These are phyloP conservation scores for Mellilla xanthometata DNA, from an alignment of 2,888 invertebrate species.

Conservation along the genomic window DNA sequence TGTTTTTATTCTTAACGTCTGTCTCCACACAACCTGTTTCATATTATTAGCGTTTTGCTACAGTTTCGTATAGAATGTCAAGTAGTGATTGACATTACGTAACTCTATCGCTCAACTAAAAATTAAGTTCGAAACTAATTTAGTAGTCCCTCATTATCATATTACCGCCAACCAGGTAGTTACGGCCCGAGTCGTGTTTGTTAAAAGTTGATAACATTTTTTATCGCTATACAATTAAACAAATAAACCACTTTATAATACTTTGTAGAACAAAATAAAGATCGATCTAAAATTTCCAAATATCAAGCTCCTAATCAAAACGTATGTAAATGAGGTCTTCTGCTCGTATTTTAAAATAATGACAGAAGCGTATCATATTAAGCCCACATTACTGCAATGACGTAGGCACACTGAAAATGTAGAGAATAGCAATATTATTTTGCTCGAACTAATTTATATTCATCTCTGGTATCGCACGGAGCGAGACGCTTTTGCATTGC, in stretches of 20 bases:
- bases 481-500: background rate
- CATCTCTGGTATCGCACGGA: background rate
- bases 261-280: background rate
- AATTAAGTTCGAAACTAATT: background rate
- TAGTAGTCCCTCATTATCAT: conserved; percentile 1
- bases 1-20: background rate
- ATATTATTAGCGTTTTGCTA: background rate
- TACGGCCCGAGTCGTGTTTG: background rate
- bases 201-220: background rate
- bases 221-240: background rate
- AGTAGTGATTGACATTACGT: conserved; percentile 9
- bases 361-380: background rate
- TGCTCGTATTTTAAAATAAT: background rate
- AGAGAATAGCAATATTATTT: background rate
- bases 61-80: conserved; percentile 15
- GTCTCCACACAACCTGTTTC: background rate
- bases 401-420: background rate
- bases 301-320: background rate
- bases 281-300: background rate
- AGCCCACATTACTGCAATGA: background rate
- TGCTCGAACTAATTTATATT: conserved; percentile 1
- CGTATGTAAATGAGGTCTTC: background rate
- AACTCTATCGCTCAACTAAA: background rate
- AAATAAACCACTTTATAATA: background rate
- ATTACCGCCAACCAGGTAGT: background rate